A percentile compares a stretch with the other conserved stretches of the same genome.
phyloP scores from a whole-genome alignment of 2,888 invertebrate species.

The Opisthograptis luteolata region DNA sequence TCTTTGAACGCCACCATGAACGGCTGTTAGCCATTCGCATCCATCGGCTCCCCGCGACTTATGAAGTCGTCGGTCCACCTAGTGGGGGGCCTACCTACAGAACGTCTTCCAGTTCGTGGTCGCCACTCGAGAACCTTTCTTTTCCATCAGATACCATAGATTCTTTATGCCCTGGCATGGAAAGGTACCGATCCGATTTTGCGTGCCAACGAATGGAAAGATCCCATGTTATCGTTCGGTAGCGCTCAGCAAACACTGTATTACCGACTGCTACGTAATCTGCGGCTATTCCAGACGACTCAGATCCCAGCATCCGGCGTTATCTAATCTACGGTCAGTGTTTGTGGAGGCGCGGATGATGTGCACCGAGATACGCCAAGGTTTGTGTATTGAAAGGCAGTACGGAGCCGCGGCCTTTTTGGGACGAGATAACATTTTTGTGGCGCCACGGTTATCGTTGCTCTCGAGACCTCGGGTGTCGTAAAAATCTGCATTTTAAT shows the following conservation, averaged over 20 bases:
- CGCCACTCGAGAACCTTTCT: no score
- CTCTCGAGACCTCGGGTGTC: not conserved
- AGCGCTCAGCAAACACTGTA: constrained; percentile 40
- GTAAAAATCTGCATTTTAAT: constrained; percentile 19
- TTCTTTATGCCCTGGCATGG: constrained; percentile 11
- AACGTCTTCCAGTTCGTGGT: no score
- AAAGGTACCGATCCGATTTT: constrained; percentile 8
- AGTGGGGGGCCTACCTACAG: no score
- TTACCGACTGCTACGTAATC: constrained; percentile 42
- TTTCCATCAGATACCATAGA: no score
- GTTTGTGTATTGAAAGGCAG: constrained; percentile 23
- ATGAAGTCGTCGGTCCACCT: no score
- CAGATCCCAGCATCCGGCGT: constrained; percentile 71
- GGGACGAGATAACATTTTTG: constrained; percentile 49
- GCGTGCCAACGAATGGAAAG: constrained; percentile 42
- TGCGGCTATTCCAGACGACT: constrained; percentile 20
- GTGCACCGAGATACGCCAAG: constrained; percentile 66
- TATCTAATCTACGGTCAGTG: constrained; percentile 83
- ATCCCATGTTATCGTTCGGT: constrained; percentile 53
- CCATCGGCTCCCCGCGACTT: no score
- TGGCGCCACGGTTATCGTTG: constrained; percentile 47
- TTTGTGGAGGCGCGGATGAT: constrained; percentile 61
- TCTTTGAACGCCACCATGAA: no score
- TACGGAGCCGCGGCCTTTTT: constrained; percentile 20
- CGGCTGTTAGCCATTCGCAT: no score